Conservation (phyloP, 1,140 invertebrate genomes). For the Tetramorium alpestre region DNA sequence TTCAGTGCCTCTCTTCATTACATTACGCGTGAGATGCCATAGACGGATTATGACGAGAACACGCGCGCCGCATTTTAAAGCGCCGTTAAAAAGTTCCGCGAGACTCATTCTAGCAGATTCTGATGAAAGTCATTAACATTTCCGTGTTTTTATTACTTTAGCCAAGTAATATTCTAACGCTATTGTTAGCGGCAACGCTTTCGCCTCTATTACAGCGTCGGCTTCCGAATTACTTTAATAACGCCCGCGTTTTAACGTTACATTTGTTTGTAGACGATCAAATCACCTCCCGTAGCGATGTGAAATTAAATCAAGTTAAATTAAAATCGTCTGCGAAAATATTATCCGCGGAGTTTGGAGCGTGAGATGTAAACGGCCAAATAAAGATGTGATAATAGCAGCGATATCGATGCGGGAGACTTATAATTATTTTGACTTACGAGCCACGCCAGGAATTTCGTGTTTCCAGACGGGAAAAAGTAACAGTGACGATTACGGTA, state of each 20-base stretch:
- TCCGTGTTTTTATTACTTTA: conserved; percentile 36
- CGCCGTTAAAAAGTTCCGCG: conserved; percentile 43
- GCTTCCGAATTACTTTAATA: conserved; percentile 23
- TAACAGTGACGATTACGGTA: background rate
- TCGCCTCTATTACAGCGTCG: background rate
- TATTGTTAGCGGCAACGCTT: conserved; percentile 1
- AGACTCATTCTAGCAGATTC: conserved; percentile 13
- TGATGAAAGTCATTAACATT: conserved; percentile 56
- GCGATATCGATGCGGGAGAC: background rate
- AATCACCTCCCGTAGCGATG: background rate
- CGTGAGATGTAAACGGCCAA: background rate
- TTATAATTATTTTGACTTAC: background rate
- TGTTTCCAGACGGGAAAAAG: too few species aligned
- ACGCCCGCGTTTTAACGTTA: background rate
- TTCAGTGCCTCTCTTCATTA: conserved; percentile 20
- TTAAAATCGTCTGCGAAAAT: background rate
- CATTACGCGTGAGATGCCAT: conserved; percentile 3
- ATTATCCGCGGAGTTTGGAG: background rate
- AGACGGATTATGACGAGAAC: conserved; percentile 33
- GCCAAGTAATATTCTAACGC: conserved; percentile 34
- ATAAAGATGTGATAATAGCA: background rate
- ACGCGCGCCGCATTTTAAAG: conserved; percentile 41
- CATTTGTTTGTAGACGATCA: background rate
- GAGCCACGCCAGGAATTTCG: background rate
- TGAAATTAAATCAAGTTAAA: conserved; percentile 22